phyloP scores from a whole-genome alignment of 2,113 vertebrate genomes.

The Bubo scandiacus region DNA sequence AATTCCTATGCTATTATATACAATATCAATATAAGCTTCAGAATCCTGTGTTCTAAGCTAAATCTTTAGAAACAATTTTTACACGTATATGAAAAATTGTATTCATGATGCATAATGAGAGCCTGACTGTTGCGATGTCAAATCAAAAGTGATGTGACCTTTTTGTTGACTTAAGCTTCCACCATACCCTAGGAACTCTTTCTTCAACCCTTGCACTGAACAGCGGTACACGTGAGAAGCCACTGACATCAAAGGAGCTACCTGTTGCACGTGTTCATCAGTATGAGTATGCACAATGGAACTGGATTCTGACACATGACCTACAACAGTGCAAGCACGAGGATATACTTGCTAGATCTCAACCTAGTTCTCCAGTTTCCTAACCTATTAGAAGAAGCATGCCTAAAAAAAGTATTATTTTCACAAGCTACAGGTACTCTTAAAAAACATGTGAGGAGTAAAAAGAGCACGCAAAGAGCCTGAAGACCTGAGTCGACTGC shows the following conservation, averaged over 20 bases:
- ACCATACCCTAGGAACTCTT: neutral
- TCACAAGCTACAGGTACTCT: neutral
- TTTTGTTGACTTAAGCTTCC: neutral
- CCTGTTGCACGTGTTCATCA: neutral
- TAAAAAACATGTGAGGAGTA: neutral
- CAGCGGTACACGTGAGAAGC: neutral
- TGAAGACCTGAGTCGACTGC: neutral
- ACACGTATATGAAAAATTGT: neutral
- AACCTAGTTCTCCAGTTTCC: neutral
- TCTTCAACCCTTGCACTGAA: neutral
- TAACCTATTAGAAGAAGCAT: neutral
- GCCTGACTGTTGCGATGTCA: neutral
- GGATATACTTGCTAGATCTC: neutral
- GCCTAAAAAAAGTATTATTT: neutral
- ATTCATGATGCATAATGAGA: neutral
- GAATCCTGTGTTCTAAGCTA: neutral
- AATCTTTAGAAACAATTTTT: neutral
- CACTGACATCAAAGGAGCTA: neutral
- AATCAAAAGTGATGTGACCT: neutral
- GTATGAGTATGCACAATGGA: neutral
- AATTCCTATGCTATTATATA: neutral
- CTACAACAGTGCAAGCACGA: neutral
- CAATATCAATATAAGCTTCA: neutral
- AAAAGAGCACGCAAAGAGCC: neutral
- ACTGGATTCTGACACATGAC: neutral